Evolutionary conservation across 2,888 invertebrate genomes (phyloP), one percentile per base, ranked within the genome.

Genomic region (Galerucella pusilla): DNA sequence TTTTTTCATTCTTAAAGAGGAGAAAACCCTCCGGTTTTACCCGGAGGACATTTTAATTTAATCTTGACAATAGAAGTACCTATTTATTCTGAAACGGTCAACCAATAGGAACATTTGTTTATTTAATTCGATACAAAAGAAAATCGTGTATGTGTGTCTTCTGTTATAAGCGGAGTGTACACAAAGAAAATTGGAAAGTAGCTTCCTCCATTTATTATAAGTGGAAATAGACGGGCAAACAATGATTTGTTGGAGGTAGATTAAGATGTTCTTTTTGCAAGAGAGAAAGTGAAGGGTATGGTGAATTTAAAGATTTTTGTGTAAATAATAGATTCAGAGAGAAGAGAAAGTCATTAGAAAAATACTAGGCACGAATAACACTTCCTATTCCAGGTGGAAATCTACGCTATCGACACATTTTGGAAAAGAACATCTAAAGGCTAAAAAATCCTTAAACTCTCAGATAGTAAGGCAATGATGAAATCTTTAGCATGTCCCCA

Each of bases 101-200:
- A 59, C 61, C 71, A 61, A 71, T 71, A 71, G 72, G 63, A 16
- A 54, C 75, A 76, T 79, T 77, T 77, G 79, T 79, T 77, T 79
- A 76, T 79, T 75, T 76, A 79, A 79, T 79, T 79, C 67, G 77
- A 76, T 77, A 75, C 70, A 64, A 64, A 70, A 67, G 77, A 74
- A 73, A 65, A 45, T 12, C 45, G 57, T 57, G 10, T 20, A 20
- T 57, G 57, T 57, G 57, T 57, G 16, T 57, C 57, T 57, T 57
- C 57, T 57, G 10, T 61, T 61, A n/a, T 61, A 28, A 14, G 61
- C n/a, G 6, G 61, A 28, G 14, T 3, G 9, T 35, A 35, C 16
- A 35, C 35, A 61, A 35, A 61, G 61, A 28, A 61, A 61, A 35
- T 61, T 5, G 61, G 35, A 9, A 61, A 12, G 28, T n/a, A 16